Evolutionary conservation across 2,888 invertebrate genomes (phyloP).

Genomic region (Sthenelais limicola): DNA sequence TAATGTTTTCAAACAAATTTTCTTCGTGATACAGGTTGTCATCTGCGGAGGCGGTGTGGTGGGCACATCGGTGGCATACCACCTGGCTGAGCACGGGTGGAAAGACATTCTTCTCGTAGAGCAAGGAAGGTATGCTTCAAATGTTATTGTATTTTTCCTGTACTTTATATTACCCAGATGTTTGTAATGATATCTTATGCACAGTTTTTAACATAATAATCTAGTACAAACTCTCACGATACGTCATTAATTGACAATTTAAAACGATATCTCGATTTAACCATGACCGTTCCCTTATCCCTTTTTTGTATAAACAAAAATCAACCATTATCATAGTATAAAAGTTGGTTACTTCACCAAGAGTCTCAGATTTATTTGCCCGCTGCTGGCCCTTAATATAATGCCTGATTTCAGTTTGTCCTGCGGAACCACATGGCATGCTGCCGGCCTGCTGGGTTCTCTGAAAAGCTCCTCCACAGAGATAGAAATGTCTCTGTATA

Average conservation of each 20-base stretch:
- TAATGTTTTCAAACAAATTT: constrained; percentile 77
- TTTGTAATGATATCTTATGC: neutral
- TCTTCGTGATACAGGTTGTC: constrained; percentile 83
- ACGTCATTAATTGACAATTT: too few species aligned
- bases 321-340: too few species aligned
- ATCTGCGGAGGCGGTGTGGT: constrained; percentile 94
- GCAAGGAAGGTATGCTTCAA: constrained; percentile 82
- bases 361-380: too few species aligned
- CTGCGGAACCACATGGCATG: constrained; percentile 71
- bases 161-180: neutral
- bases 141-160: too few species aligned
- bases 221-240: too few species aligned
- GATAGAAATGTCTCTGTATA: constrained; percentile 75
- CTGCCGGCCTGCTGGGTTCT: constrained; percentile 68
- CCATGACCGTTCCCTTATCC: too few species aligned
- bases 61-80: constrained; percentile 93
- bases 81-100: constrained; percentile 87
- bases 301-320: too few species aligned
- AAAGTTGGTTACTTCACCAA: too few species aligned
- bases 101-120: constrained; percentile 87
- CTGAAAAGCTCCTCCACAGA: constrained; percentile 78
- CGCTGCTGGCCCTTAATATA: too few species aligned
- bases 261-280: too few species aligned
- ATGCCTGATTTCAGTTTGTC: constrained; percentile 60
- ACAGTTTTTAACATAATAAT: too few species aligned